Conservation (phyloP, 2,888 invertebrate genomes). For the Euspilapteryx auroguttella region DNA sequence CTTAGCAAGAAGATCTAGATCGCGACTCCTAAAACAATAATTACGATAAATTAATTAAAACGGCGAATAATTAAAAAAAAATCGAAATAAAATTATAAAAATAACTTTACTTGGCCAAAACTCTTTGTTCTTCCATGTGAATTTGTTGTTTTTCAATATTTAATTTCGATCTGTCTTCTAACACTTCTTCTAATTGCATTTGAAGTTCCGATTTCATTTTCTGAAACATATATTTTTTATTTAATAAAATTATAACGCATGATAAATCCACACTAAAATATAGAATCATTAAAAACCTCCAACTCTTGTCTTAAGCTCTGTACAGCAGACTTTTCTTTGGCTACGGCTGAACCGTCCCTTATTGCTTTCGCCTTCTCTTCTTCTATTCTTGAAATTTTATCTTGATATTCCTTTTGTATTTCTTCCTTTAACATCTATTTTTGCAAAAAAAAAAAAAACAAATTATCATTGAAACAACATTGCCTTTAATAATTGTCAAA, state of each 20-base stretch:
- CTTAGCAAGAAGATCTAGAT: slow-evolving; percentile 57
- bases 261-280: neutral
- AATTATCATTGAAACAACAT: too few relatives aligned
- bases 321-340: slow-evolving; percentile 36
- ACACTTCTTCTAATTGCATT: slow-evolving; percentile 38
- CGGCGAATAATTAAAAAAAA: too few relatives aligned
- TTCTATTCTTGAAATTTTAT: slow-evolving; percentile 36
- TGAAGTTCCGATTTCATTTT: slow-evolving; percentile 45
- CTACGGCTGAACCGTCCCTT: slow-evolving; percentile 26
- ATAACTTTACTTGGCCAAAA: slow-evolving; percentile 45
- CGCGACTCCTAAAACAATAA: slow-evolving; percentile 32
- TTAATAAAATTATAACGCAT: neutral
- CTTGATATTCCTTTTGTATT: slow-evolving; percentile 39
- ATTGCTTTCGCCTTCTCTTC: slow-evolving; percentile 32
- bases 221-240: slow-evolving; percentile 16
- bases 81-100: too few relatives aligned
- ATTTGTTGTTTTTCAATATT: slow-evolving; percentile 40
- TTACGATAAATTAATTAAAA: too few relatives aligned
- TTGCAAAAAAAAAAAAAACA: too few relatives aligned
- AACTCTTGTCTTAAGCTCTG: slow-evolving; percentile 37
- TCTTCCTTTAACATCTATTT: slow-evolving; percentile 38
- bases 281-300: slow-evolving; percentile 21
- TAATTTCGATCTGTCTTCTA: slow-evolving; percentile 36
- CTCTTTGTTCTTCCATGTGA: slow-evolving; percentile 43
- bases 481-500: too few relatives aligned